phyloP scores from a whole-genome alignment of 1,140 invertebrate species.

The Drosophila tropicalis region DNA sequence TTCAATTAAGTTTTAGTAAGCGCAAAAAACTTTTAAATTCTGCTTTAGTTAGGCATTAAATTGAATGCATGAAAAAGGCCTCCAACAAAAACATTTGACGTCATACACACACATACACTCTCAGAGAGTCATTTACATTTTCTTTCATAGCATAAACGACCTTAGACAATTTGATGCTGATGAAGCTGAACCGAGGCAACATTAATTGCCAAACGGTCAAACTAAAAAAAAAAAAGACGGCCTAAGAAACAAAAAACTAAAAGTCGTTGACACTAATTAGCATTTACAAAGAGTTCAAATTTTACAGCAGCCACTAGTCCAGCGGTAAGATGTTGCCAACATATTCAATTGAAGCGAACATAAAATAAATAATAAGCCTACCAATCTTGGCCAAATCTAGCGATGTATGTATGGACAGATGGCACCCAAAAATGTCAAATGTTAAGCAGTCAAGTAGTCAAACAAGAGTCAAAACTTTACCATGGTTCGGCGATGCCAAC shows the following conservation, averaged over 20 bases:
- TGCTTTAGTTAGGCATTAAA: background rate
- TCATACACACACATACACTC: too few species aligned
- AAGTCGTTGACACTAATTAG: constrained; percentile 77
- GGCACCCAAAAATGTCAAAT: constrained; percentile 71
- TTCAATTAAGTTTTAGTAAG: constrained; percentile 26
- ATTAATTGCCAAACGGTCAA: constrained; percentile 63
- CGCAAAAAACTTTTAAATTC: constrained; percentile 2
- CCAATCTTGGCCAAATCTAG: constrained; percentile 40
- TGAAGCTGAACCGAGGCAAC: background rate
- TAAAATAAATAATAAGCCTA: constrained; percentile 71
- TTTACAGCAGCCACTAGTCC: constrained; percentile 12
- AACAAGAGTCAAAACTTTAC: constrained; percentile 46
- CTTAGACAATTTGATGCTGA: constrained; percentile 41
- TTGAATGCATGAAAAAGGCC: constrained; percentile 17
- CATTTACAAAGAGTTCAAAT: constrained; percentile 57
- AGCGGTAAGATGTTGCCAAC: constrained; percentile 28
- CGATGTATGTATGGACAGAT: constrained; percentile 42
- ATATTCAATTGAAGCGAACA: constrained; percentile 57
- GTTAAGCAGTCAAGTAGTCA: constrained; percentile 56
- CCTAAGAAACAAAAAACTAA: constrained; percentile 34
- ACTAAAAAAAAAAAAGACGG: constrained; percentile 26
- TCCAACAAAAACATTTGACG: constrained; percentile 1
- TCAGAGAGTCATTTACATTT: constrained; percentile 40
- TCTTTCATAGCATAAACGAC: constrained; percentile 29
- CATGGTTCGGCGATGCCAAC: background rate